A percentile compares a stretch with the other conserved stretches of the same genome.
These are phyloP conservation scores for Haliclona indistincta DNA, from an alignment of 37 sponge, comb jelly and placozoan genomes.

Conservation along the genomic window DNA sequence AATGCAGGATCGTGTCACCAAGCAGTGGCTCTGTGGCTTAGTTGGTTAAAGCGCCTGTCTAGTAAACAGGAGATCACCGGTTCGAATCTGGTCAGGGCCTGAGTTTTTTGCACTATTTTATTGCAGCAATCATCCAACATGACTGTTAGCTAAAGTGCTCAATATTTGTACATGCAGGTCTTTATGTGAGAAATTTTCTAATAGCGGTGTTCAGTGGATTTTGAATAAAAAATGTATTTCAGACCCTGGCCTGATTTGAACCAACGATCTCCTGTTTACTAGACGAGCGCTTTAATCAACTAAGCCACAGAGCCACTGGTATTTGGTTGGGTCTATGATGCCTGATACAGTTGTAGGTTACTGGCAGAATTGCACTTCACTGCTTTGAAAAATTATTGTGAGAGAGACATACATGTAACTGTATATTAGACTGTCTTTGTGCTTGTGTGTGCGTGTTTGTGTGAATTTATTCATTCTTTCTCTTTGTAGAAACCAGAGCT, in stretches of 20 bases:
- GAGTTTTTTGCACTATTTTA: too few relatives aligned
- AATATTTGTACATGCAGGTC: background rate
- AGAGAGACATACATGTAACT: background rate
- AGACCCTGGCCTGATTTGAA: constrained; percentile 34
- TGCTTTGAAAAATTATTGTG: background rate
- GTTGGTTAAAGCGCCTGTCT: too few relatives aligned
- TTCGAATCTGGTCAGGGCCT: constrained; percentile 41
- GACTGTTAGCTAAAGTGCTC: background rate
- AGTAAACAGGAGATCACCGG: too few relatives aligned
- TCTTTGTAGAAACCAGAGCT: constrained; percentile 47
- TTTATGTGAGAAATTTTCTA: too few relatives aligned
- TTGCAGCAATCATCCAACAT: constrained; percentile 13
- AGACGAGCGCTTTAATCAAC: too few relatives aligned
- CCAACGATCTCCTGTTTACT: too few relatives aligned
- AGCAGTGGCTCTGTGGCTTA: too few relatives aligned
- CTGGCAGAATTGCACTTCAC: background rate
- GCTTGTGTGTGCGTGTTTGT: constrained; percentile 21
- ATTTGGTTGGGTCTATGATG: background rate
- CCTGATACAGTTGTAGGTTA: background rate
- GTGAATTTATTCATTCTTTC: constrained; percentile 7
- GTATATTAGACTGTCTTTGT: constrained; percentile 23
- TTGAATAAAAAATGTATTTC: constrained; percentile 12
- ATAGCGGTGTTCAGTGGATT: too few relatives aligned
- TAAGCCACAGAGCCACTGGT: constrained; percentile 33
- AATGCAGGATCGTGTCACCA: too few relatives aligned